phyloP scores from a whole-genome alignment of 2,888 invertebrate species.

The Omphaloscelis lunosa region DNA sequence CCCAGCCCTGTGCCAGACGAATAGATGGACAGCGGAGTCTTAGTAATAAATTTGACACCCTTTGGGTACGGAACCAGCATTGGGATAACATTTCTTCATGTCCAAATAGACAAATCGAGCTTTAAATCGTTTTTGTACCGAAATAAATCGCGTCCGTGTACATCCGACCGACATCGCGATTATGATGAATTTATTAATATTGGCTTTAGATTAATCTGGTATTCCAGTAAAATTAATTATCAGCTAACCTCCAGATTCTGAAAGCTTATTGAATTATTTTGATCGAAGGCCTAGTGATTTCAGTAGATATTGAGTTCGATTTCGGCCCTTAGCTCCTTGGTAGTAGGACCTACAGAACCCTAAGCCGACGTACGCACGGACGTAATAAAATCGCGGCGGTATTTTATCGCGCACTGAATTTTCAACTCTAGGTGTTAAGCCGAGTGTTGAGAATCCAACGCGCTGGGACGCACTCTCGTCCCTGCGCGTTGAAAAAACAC shows the following conservation, averaged over 20 bases:
- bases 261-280: background rate
- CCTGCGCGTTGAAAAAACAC: no score
- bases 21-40: no score
- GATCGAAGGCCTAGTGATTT: background rate
- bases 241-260: background rate
- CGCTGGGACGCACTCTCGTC: no score
- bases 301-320: background rate
- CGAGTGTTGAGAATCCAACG: no score
- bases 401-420: no score
- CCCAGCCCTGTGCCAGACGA: no score
- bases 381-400: no score
- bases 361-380: no score
- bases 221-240: conserved; percentile 23
- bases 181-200: conserved; percentile 50
- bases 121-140: conserved; percentile 22
- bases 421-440: no score
- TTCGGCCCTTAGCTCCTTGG: no score
- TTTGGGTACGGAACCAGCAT: background rate
- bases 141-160: conserved; percentile 33
- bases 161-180: conserved; percentile 27
- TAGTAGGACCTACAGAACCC: no score
- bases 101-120: conserved; percentile 4
- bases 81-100: conserved; percentile 1
- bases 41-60: no score
- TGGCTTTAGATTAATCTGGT: conserved; percentile 25